phyloP scores from a whole-genome alignment of 2,797 vertebrate species.

The Pygocentrus nattereri region DNA sequence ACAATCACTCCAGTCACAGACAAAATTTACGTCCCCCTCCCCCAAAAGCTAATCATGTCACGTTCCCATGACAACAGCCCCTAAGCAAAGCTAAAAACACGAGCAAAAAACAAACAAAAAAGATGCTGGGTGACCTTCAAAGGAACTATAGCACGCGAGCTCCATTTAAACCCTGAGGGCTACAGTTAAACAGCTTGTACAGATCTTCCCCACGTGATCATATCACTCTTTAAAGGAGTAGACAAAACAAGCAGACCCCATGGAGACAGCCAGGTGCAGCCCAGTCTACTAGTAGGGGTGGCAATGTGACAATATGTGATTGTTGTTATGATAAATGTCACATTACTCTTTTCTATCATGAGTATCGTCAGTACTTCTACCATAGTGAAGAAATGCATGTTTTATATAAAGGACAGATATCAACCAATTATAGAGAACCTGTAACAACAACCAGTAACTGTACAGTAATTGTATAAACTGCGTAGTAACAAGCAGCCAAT shows the following conservation, averaged over 20 bases:
- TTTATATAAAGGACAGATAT: background rate
- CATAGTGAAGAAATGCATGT: background rate
- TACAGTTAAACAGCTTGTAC: background rate
- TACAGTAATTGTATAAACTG: background rate
- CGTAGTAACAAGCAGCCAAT: background rate
- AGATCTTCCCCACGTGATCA: constrained; percentile 11
- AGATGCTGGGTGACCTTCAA: constrained; percentile 61
- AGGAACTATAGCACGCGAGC: constrained; percentile 16
- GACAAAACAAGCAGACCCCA: constrained; percentile 2
- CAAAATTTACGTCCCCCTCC: constrained; percentile 28
- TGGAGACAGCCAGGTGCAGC: background rate
- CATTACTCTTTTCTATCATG: background rate
- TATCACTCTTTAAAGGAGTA: background rate
- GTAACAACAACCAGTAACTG: background rate
- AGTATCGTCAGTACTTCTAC: background rate
- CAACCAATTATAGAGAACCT: background rate
- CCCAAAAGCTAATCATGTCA: constrained; percentile 58
- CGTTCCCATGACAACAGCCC: constrained; percentile 73
- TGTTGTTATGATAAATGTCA: background rate
- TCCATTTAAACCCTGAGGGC: constrained; percentile 14
- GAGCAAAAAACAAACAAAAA: constrained; percentile 61
- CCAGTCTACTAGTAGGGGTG: background rate
- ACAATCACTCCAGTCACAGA: constrained; percentile 13
- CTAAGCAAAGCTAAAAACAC: constrained; percentile 65
- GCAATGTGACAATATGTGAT: background rate